phyloP scores from a whole-genome alignment of 2,113 vertebrate genomes.

The Perca fluviatilis region DNA sequence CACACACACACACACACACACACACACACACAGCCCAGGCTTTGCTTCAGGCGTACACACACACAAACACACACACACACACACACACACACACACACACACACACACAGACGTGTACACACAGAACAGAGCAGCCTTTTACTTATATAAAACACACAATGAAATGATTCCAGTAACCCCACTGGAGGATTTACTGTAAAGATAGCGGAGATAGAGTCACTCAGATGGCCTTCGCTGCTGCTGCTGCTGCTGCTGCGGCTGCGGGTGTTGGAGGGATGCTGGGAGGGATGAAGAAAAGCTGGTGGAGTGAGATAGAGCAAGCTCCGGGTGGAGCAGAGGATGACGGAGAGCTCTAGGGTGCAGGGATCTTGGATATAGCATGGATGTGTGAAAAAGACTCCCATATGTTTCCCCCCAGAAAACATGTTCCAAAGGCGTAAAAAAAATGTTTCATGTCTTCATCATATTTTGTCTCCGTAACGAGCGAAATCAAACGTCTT shows the following conservation, averaged over 20 bases:
- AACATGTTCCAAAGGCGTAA: neutral
- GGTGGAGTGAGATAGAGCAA: constrained; percentile 29
- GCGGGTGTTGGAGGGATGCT: constrained; percentile 2
- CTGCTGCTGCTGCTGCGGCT: neutral
- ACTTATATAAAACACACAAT: constrained; percentile 30
- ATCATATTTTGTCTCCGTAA: neutral
- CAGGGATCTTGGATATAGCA: neutral
- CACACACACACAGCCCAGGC: neutral
- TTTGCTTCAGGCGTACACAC: neutral
- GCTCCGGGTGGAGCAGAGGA: constrained; percentile 21
- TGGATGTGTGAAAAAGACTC: neutral
- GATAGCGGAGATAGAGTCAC: constrained; percentile 30
- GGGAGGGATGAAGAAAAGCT: constrained; percentile 16
- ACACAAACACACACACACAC: neutral
- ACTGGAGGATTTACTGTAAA: constrained; percentile 38
- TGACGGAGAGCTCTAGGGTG: neutral
- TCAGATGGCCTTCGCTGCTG: constrained; percentile 2
- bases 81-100: neutral
- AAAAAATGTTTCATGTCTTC: neutral
- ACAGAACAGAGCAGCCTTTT: constrained; percentile 6
- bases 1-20: constrained; percentile 5
- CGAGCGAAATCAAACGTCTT: too few species aligned
- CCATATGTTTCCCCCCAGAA: neutral
- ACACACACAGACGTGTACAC: neutral
- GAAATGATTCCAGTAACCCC: constrained; percentile 27